Evolutionary conservation across 2,113 vertebrate species (phyloP), one percentile per base, ranked within the genome.

Genomic region (Myrmecophaga tridactyla): DNA sequence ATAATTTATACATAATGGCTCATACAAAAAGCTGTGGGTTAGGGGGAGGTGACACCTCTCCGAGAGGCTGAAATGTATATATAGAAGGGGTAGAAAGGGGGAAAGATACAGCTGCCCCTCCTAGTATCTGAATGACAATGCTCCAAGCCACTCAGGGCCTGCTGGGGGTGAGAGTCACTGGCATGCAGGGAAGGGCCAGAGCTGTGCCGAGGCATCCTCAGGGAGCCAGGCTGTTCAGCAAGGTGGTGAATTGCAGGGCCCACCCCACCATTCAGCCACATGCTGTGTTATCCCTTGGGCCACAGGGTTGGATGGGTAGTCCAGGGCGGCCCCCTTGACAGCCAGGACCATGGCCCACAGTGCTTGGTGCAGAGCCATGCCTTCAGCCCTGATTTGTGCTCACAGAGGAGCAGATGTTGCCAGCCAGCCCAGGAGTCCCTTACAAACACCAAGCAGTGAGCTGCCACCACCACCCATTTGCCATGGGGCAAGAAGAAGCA

Each of bases 401-500:
- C 99, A 98, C 60, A 99, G 98, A 84, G 99, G 98, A 0, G 98
- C 97, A 0, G 99, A 99, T 72, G 98, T 98, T 15, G 99, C 99
- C 48, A 99, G 98, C 29, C 99, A 98, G 43, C 99, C 99, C 20
- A 99, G 98, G 0, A 99, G 97, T 99, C 99, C 41, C 99, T 99
- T 0, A 99, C 99, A 31, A 99, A 99, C 80, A 99, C 99, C 88
- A 99, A 98, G 85, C 99, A 99, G 98, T 99, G 99, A 0, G 99
- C 99, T 0, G 99, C 99, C 94, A 99, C 99, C 3, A 99, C 99
- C 90, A 99, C 98, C 76, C 98, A 98, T 96, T 99, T 99, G 31
- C 99, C 98, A 2, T 99, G 98, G 70, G 99, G 99, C 53, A 99
- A 99, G 0, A 99, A 99, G 96, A 99, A 97, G 43, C 98, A 97